Base-by-base conservation (phyloP, 2,888 invertebrate genomes). In the Sphinx pinastri region DNA sequence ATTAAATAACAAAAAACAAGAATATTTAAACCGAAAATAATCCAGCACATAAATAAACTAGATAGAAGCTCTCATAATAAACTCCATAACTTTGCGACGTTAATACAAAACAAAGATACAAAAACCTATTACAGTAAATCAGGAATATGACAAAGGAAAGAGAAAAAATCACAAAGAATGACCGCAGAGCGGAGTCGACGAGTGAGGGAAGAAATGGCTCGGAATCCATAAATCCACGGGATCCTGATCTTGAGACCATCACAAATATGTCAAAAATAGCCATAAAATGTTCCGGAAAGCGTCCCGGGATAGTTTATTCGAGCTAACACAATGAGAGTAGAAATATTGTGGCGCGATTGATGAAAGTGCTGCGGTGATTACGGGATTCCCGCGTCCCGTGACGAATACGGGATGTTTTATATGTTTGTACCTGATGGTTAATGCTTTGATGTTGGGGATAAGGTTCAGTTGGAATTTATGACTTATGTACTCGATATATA, bases 261-360 rank as follows among this genome's bases (percentile, higher is more conserved):
- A 93, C 93, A 93, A 93, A 93, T 92, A 92, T 93, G 93, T 93
- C 93, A 92, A 82, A 89, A 88, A 84, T 75, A 86, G 86, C 88
- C 83, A 90, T 91, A 91, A 88, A 90, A 87, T 82, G 88, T 88
- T 88, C 79, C 79, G 76, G 84, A 85, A 82, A 85, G 87, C 88
- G 84, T 82, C 84, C 83, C 75, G 78, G 81, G 88, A 90, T 91
- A 88, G 88, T 92, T 91, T 91, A 92, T 92, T 90, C 87, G 84
- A 79, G 77, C 81, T 81, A 84, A 84, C 83, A 90, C 90, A 89
- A 90, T 89, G 88, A 86, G 82, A 74, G 76, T 72, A 74, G 81
- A 83, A 83, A 85, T 87, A 85, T 86, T 85, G 85, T 83, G 72
- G 72, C 71, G 71, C 76, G 84, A 88, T 85, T 84, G 88, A 88